Evolutionary conservation across 2,888 invertebrate species (phyloP).

Genomic region (Drosophila formosana): DNA sequence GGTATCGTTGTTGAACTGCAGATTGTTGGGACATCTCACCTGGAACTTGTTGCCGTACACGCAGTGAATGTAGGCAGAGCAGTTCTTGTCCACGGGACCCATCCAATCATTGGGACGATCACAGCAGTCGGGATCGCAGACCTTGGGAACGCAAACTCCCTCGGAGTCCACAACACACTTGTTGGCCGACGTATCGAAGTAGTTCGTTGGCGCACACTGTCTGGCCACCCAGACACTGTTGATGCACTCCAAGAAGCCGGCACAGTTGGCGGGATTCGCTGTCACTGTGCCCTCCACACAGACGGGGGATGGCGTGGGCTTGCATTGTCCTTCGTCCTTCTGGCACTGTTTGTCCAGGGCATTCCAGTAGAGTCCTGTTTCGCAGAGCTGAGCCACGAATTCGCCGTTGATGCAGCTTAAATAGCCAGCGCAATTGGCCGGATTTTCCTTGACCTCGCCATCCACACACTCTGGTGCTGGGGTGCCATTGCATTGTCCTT

Average conservation of each 20-base stretch:
- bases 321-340: slow-evolving; percentile 16
- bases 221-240: slow-evolving; percentile 27
- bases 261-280: slow-evolving; percentile 46
- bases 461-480: neutral
- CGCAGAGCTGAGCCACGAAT: slow-evolving; percentile 19
- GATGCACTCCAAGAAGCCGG: slow-evolving; percentile 54
- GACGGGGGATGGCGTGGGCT: neutral
- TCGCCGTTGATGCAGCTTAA: slow-evolving; percentile 25
- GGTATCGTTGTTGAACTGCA: slow-evolving; percentile 59
- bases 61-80: slow-evolving; percentile 59
- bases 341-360: neutral
- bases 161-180: slow-evolving; percentile 39
- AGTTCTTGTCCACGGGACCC: slow-evolving; percentile 49
- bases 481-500: slow-evolving; percentile 1
- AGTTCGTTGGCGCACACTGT: slow-evolving; percentile 31
- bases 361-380: slow-evolving; percentile 26
- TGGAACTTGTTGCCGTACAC: slow-evolving; percentile 29
- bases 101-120: slow-evolving; percentile 35
- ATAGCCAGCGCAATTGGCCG: slow-evolving; percentile 14
- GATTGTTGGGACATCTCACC: slow-evolving; percentile 64
- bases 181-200: slow-evolving; percentile 17
- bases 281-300: slow-evolving; percentile 38
- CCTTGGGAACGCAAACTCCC: slow-evolving; percentile 42
- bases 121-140: slow-evolving; percentile 63
- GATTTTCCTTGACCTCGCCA: neutral